Percentiles rank a stretch among this genome's conserved stretches.
Conservation (phyloP, 1,140 invertebrate species). For the Pteromalus puparum region DNA sequence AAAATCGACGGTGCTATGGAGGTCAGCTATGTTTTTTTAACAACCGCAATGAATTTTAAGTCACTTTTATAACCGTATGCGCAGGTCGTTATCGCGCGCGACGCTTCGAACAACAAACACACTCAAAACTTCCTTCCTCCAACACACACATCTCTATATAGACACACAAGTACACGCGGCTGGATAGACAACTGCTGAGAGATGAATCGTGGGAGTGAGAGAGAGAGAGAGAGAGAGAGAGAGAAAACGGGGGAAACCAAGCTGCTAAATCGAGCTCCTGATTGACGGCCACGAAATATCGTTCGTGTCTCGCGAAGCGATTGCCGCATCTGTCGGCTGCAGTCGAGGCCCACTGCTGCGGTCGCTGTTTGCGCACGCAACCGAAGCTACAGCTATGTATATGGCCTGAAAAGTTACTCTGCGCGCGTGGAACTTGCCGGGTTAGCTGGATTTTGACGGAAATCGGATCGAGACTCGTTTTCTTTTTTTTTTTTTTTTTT, state of each 20-base stretch:
- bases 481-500: too few species aligned
- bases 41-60: too few species aligned
- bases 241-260: not conserved
- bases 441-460: too few species aligned
- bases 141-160: too few species aligned
- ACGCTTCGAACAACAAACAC: too few species aligned
- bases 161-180: not conserved
- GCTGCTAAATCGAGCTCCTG: not conserved
- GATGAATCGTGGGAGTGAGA: not conserved
- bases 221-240: not conserved
- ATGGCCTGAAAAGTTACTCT: too few species aligned
- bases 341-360: conserved; percentile 45
- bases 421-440: too few species aligned
- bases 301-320: conserved; percentile 44
- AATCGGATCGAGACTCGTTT: too few species aligned
- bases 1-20: too few species aligned
- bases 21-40: too few species aligned
- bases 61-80: too few species aligned
- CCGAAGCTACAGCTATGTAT: not conserved
- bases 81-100: too few species aligned
- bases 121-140: not conserved
- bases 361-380: not conserved
- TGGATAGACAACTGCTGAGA: not conserved
- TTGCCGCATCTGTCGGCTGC: conserved; percentile 51
- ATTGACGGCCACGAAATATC: conserved; percentile 54